These are phyloP conservation scores for Aegotheles bennettii DNA, from an alignment of 2,113 vertebrate genomes.

Conservation along the genomic window DNA sequence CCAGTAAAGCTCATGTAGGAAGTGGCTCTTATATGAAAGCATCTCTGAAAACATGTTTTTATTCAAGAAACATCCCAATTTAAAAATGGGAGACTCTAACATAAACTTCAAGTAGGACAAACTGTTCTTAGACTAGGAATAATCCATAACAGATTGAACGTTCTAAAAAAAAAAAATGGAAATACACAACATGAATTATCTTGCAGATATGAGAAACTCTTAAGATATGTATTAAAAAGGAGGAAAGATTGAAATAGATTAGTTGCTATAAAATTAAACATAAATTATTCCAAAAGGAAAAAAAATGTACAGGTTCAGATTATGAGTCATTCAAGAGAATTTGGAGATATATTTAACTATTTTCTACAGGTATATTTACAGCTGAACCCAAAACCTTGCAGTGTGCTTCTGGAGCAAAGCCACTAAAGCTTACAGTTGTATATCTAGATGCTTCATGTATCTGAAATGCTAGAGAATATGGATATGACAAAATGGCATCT, in stretches of 20 bases:
- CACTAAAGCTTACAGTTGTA: not conserved
- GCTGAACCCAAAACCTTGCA: not conserved
- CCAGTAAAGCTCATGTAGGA: not conserved
- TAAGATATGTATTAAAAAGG: not conserved
- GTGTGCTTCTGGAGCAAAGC: not conserved
- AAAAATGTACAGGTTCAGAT: not conserved
- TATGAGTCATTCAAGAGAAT: not conserved
- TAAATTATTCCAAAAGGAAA: not conserved
- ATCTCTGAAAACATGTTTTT: not conserved
- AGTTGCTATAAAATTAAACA: not conserved
- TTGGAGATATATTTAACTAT: not conserved
- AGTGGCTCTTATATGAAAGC: not conserved
- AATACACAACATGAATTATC: not conserved
- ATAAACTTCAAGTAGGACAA: slow-evolving; percentile 1
- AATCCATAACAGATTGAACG: not conserved
- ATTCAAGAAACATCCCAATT: not conserved
- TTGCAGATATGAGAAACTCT: not conserved
- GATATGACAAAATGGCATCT: not conserved
- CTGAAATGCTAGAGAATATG: not conserved
- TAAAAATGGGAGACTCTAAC: not conserved
- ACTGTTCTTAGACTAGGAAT: not conserved
- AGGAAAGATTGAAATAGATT: not conserved
- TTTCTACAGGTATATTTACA: not conserved
- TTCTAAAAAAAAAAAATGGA: not conserved
- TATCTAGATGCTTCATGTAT: not conserved